Percentiles rank a stretch among this genome's conserved stretches.
These are phyloP conservation scores for Crambe crambe DNA, from an alignment of 37 sponge, comb jelly and placozoan species.

Conservation along the genomic window DNA sequence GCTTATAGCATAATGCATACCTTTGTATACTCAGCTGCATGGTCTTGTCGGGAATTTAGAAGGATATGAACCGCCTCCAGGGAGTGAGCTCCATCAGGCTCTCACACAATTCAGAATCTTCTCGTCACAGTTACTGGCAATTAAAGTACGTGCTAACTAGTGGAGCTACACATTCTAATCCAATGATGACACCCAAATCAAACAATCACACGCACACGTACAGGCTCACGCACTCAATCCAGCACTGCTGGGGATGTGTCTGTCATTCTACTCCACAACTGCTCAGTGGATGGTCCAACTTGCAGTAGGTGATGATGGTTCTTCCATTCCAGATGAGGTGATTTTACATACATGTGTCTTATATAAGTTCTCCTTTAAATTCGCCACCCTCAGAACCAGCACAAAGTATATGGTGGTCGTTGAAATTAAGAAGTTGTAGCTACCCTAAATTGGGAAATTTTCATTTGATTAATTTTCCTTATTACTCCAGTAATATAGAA, in stretches of 20 bases:
- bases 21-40: background rate
- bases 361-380: background rate
- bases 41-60: background rate
- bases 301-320: background rate
- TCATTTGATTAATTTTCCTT: no score
- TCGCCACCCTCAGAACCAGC: no score
- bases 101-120: constrained; percentile 8
- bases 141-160: constrained; percentile 19
- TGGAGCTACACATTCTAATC: no score
- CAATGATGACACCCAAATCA: no score
- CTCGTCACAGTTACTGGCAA: constrained; percentile 37
- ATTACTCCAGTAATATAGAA: no score
- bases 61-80: background rate
- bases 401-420: no score
- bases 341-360: background rate
- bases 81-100: background rate
- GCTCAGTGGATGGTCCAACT: constrained; percentile 63
- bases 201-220: no score
- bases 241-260: constrained; percentile 26
- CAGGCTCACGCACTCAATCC: constrained; percentile 50
- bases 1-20: background rate
- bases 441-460: no score
- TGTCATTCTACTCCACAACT: constrained; percentile 46
- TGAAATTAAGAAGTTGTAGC: no score
- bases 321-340: constrained; percentile 1